Conservation (phyloP, 2,888 invertebrate genomes). For the Alentia gelatinosa region DNA sequence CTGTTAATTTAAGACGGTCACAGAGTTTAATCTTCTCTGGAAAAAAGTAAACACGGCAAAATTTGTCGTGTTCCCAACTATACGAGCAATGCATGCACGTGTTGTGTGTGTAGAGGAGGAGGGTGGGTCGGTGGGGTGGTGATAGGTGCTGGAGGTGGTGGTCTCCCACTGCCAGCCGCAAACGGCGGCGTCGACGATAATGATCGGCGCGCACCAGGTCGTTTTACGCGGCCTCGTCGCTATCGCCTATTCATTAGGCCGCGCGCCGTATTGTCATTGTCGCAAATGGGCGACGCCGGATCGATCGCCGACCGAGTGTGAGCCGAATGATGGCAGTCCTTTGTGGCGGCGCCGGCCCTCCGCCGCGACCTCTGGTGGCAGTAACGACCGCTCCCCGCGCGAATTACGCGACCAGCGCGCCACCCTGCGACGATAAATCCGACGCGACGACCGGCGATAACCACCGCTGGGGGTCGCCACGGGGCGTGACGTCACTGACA, state of each 20-base stretch:
- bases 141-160: too few species aligned
- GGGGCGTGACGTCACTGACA: background rate
- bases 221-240: background rate
- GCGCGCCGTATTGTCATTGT: conserved; percentile 30
- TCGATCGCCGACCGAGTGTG: conserved; percentile 20
- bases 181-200: too few species aligned
- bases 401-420: background rate
- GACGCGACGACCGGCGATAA: background rate
- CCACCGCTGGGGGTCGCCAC: background rate
- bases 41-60: too few species aligned
- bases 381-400: too few species aligned
- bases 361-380: background rate
- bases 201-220: background rate
- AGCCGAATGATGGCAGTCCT: background rate
- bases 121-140: too few species aligned
- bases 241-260: conserved; percentile 44
- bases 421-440: background rate
- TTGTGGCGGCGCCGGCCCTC: background rate
- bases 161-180: too few species aligned
- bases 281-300: conserved; percentile 15
- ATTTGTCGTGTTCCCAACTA: too few species aligned
- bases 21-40: too few species aligned
- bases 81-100: too few species aligned
- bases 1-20: too few species aligned
- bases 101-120: too few species aligned